These are phyloP conservation scores for Sphenodon punctatus DNA, from an alignment of 2,797 vertebrate genomes.

Conservation along the genomic window DNA sequence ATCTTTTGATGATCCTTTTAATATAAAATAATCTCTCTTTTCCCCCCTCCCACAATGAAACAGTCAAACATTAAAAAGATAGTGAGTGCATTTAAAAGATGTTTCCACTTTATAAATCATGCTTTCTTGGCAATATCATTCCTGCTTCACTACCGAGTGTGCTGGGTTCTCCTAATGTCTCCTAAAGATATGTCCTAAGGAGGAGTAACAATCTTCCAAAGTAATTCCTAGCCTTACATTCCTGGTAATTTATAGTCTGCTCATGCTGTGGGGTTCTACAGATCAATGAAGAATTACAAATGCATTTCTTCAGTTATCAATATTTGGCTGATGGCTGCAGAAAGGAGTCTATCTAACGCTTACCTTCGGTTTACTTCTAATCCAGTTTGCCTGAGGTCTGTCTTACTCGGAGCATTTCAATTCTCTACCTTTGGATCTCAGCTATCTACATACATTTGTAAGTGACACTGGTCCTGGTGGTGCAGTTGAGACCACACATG, in stretches of 20 bases:
- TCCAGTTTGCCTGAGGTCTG: too few species aligned
- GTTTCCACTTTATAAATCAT: conserved; percentile 86
- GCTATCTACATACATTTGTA: too few species aligned
- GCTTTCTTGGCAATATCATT: conserved; percentile 71
- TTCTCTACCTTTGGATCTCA: too few species aligned
- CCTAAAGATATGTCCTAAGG: conserved; percentile 63
- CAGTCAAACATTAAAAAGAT: conserved; percentile 67
- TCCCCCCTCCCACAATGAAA: conserved; percentile 63
- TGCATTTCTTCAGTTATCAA: conserved; percentile 19
- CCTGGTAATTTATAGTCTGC: conserved; percentile 64
- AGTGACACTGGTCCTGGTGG: too few species aligned
- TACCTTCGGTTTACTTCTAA: too few species aligned
- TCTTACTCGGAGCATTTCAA: too few species aligned
- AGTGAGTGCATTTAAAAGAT: conserved; percentile 79
- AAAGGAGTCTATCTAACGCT: too few species aligned
- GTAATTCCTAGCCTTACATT: conserved; percentile 66
- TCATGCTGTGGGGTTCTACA: conserved; percentile 44
- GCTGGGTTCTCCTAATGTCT: conserved; percentile 51
- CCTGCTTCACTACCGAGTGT: conserved; percentile 48
- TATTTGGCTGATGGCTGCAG: conserved; percentile 50
- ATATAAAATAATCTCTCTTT: conserved; percentile 65
- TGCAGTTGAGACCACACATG: too few species aligned
- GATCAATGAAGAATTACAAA: conserved; percentile 35
- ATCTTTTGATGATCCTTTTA: conserved; percentile 69
- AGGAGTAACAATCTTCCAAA: conserved; percentile 66